Evolutionary conservation across 2,888 invertebrate genomes (phyloP).

Genomic region (Chrysotoxum bicinctum): DNA sequence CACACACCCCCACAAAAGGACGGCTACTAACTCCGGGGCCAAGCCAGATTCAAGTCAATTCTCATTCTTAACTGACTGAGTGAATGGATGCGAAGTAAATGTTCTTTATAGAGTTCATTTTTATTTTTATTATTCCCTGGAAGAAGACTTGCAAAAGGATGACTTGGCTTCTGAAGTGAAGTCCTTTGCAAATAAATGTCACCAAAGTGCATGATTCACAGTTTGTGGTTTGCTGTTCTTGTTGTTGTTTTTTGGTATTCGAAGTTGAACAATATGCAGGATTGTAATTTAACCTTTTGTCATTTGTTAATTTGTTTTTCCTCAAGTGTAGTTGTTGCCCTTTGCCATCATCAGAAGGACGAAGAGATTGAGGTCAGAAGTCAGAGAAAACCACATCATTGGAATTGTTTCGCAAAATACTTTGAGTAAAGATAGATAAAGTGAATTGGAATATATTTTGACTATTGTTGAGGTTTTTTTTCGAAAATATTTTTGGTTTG

Average conservation of each 20-base stretch:
- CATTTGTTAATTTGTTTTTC: constrained; percentile 40
- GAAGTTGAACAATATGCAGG: constrained; percentile 14
- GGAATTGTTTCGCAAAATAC: not conserved
- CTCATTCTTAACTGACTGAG: constrained; percentile 13
- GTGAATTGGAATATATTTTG: not conserved
- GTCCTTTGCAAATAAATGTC: constrained; percentile 70
- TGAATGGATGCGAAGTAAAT: constrained; percentile 58
- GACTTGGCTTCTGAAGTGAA: constrained; percentile 47
- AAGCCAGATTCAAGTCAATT: constrained; percentile 52
- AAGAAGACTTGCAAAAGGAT: constrained; percentile 17
- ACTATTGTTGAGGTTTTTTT: not conserved
- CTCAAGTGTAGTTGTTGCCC: constrained; percentile 11
- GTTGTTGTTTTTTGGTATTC: not conserved
- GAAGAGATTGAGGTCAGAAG: not conserved
- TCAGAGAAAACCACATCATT: constrained; percentile 15
- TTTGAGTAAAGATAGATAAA: not conserved
- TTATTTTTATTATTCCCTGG: constrained; percentile 5
- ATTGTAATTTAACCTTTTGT: constrained; percentile 54
- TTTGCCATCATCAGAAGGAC: not conserved
- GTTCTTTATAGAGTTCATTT: constrained; percentile 27
- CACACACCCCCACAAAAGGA: not conserved
- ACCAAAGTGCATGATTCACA: constrained; percentile 53
- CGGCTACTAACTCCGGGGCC: not conserved
- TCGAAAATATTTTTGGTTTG: not conserved
- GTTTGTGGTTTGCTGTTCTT: not conserved